Percentiles rank a stretch among this genome's conserved stretches.
Evolutionary conservation across 2,888 invertebrate species (phyloP).

Genomic region (Chirona hameri): DNA sequence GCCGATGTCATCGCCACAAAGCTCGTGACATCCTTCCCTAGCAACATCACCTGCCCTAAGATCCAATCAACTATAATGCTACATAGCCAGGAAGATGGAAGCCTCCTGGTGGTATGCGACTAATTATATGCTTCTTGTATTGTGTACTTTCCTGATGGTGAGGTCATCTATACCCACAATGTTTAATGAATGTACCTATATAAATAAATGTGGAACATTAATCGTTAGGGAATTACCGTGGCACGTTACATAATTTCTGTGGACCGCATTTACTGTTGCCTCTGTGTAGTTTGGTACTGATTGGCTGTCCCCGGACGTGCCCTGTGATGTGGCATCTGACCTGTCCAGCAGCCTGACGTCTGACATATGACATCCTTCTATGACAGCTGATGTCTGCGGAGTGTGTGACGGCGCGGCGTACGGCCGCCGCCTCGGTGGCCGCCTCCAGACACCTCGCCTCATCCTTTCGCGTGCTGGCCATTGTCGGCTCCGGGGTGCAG

Average conservation of each 20-base stretch:
- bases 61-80: not conserved
- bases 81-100: not conserved
- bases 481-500: not conserved
- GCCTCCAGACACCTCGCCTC: not conserved
- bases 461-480: not conserved
- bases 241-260: too few relatives aligned
- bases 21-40: not conserved
- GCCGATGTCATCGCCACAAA: not conserved
- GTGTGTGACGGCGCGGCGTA: not conserved
- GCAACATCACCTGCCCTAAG: not conserved
- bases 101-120: not conserved
- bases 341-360: too few relatives aligned
- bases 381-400: not conserved
- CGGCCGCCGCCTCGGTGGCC: constrained; percentile 4
- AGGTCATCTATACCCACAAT: too few relatives aligned
- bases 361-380: not conserved
- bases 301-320: too few relatives aligned
- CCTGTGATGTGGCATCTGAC: too few relatives aligned
- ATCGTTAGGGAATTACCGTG: too few relatives aligned
- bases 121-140: too few relatives aligned
- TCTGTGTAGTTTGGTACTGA: too few relatives aligned
- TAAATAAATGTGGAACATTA: too few relatives aligned
- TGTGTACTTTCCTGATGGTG: too few relatives aligned
- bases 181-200: too few relatives aligned
- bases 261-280: too few relatives aligned